phyloP scores from a whole-genome alignment of 1,140 invertebrate species.

The Drosophila murphyi region DNA sequence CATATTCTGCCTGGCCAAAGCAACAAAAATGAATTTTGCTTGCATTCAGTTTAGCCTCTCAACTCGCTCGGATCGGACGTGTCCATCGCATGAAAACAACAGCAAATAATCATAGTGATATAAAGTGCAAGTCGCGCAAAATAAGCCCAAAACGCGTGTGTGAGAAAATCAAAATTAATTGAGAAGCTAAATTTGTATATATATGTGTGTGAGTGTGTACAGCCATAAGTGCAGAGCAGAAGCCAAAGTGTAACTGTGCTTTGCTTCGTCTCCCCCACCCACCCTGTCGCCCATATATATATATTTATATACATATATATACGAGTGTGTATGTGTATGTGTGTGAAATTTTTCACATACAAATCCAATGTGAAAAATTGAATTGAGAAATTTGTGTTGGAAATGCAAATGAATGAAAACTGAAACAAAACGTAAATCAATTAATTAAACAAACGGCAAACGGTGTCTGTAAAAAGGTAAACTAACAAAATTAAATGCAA shows the following conservation, averaged over 20 bases:
- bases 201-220: slow-evolving; percentile 41
- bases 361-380: slow-evolving; percentile 48
- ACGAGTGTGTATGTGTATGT: slow-evolving; percentile 30
- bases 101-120: slow-evolving; percentile 51
- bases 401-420: slow-evolving; percentile 57
- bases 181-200: slow-evolving; percentile 66
- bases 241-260: slow-evolving; percentile 63
- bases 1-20: slow-evolving; percentile 25
- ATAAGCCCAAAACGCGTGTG: slow-evolving; percentile 71
- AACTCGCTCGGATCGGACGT: slow-evolving; percentile 62
- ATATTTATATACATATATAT: slow-evolving; percentile 14
- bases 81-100: slow-evolving; percentile 33
- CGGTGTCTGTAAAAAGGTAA: slow-evolving; percentile 64
- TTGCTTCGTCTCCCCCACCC: slow-evolving; percentile 31
- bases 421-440: slow-evolving; percentile 31
- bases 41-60: slow-evolving; percentile 58
- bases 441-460: slow-evolving; percentile 9
- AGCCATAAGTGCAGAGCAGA: slow-evolving; percentile 60
- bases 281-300: slow-evolving; percentile 39
- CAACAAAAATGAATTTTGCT: slow-evolving; percentile 38
- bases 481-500: slow-evolving; percentile 32
- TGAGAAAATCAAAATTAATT: slow-evolving; percentile 72
- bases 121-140: slow-evolving; percentile 63
- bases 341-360: slow-evolving; percentile 52
- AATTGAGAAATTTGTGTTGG: slow-evolving; percentile 36